phyloP scores from a whole-genome alignment of 2,888 invertebrate species.

The Exocentrus adspersus region DNA sequence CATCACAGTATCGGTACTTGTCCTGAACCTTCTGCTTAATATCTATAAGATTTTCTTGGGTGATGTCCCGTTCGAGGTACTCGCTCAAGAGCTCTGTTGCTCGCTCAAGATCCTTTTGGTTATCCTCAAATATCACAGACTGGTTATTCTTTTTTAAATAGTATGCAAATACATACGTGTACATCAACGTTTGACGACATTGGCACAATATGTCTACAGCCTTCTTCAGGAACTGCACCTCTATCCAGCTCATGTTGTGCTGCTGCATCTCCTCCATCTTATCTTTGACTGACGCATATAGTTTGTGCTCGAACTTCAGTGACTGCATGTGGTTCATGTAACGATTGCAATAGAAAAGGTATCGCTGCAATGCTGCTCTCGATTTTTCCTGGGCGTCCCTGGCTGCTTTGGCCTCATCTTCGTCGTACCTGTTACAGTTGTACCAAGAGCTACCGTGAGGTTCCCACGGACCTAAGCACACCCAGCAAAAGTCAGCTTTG shows the following conservation, averaged over 20 bases:
- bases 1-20: constrained; percentile 98
- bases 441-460: constrained; percentile 97
- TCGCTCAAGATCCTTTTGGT: constrained; percentile 97
- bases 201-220: constrained; percentile 97
- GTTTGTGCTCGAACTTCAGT: constrained; percentile 96
- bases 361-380: constrained; percentile 95
- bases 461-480: constrained; percentile 98
- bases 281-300: constrained; percentile 94
- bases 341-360: constrained; percentile 93
- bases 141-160: constrained; percentile 98
- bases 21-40: constrained; percentile 99
- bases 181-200: constrained; percentile 98
- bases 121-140: constrained; percentile 98
- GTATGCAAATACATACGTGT: constrained; percentile 99
- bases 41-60: constrained; percentile 94
- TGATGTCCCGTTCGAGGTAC: constrained; percentile 97
- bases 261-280: constrained; percentile 99
- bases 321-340: constrained; percentile 99
- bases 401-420: constrained; percentile 96
- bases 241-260: constrained; percentile 99
- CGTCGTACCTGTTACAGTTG: constrained; percentile 75
- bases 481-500: constrained; percentile 99
- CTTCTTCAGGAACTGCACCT: constrained; percentile 98
- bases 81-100: constrained; percentile 99
- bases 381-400: constrained; percentile 96